These are phyloP conservation scores for Poeciliopsis presidionis DNA, from an alignment of 2,797 vertebrate species.

Conservation along the genomic window DNA sequence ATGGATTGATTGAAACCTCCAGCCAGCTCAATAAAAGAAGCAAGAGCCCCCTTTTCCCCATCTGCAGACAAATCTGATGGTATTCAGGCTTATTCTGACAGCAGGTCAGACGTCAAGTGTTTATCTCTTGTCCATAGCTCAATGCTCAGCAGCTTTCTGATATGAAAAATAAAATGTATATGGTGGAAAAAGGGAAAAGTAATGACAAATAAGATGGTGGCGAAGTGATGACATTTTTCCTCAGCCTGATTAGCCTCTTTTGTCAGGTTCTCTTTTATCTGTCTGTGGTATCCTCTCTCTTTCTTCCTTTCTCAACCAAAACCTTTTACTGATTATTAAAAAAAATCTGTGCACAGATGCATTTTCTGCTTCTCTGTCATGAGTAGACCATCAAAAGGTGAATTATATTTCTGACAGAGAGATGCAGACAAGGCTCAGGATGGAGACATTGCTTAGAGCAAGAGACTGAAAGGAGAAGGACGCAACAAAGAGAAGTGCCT, in stretches of 20 bases:
- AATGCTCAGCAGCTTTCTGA: constrained; percentile 24
- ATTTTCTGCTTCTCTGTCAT: constrained; percentile 3
- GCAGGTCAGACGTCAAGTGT: constrained; percentile 37
- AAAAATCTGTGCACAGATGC: constrained; percentile 15
- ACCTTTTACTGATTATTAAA: constrained; percentile 6
- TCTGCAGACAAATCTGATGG: constrained; percentile 26
- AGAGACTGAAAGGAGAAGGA: constrained; percentile 10
- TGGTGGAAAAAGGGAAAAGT: constrained; percentile 7
- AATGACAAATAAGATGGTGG: constrained; percentile 26
- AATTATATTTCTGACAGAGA: constrained; percentile 17
- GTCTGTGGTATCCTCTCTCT: neutral
- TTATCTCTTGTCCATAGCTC: constrained; percentile 25
- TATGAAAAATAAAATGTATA: constrained; percentile 32
- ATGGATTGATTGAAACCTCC: constrained; percentile 64
- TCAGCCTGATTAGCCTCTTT: constrained; percentile 32
- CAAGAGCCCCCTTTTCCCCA: constrained; percentile 22
- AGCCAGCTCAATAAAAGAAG: constrained; percentile 48
- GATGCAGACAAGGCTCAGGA: constrained; percentile 16
- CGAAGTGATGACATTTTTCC: constrained; percentile 30
- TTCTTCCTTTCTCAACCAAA: constrained; percentile 11
- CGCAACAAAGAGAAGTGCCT: constrained; percentile 12
- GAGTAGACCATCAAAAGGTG: constrained; percentile 5
- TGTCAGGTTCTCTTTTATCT: constrained; percentile 21
- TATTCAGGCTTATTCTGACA: constrained; percentile 46
- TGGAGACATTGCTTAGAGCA: constrained; percentile 4